Evolutionary conservation across 2,797 vertebrate species (phyloP).

Genomic region (Cephalopachus bancanus): DNA sequence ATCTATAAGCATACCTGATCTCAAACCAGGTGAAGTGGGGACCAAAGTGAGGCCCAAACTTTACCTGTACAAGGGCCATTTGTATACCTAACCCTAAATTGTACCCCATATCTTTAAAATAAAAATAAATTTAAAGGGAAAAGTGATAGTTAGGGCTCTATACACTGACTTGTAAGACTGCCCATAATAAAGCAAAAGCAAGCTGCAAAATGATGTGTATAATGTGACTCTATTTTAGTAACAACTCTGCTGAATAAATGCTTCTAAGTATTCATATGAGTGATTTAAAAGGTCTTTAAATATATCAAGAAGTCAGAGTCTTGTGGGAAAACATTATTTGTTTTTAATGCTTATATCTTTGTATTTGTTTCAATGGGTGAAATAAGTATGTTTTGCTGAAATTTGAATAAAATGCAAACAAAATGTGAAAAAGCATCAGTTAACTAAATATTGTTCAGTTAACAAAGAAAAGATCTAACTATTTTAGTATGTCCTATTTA

Average conservation of each 20-base stretch:
- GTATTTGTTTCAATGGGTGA: background rate
- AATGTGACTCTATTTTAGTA: background rate
- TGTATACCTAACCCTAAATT: no score
- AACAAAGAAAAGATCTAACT: no score
- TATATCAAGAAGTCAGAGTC: background rate
- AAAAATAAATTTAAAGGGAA: background rate
- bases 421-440: background rate
- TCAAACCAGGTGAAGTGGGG: no score
- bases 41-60: no score
- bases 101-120: no score
- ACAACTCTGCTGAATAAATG: background rate
- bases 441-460: background rate
- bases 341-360: background rate
- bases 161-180: fast-evolving
- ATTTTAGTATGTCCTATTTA: background rate
- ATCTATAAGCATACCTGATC: no score
- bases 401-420: slow-evolving; percentile 4
- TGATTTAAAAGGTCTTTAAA: background rate
- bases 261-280: background rate
- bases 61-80: no score
- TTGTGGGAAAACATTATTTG: background rate
- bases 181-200: background rate
- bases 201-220: no score
- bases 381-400: background rate
- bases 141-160: fast-evolving